phyloP scores from a whole-genome alignment of 2,888 invertebrate genomes.

The Peribatodes rhomboidaria region DNA sequence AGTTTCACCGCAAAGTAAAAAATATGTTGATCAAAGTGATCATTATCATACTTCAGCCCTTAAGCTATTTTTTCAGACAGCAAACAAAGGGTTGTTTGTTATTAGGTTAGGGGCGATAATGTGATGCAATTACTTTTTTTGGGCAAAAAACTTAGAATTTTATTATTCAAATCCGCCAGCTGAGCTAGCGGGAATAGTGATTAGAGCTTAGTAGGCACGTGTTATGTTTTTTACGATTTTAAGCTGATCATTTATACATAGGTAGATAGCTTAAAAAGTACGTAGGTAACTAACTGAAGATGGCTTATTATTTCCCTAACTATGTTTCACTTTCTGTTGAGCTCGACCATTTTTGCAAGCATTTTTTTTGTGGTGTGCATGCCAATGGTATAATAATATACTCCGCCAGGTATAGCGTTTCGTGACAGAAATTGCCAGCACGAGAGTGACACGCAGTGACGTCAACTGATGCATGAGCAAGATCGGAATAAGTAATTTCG shows the following conservation, averaged over 20 bases:
- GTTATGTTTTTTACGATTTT: slow-evolving; percentile 10
- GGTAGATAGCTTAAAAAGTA: neutral
- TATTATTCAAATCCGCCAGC: slow-evolving; percentile 85
- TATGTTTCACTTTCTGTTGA: no score
- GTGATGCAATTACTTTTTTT: slow-evolving; percentile 84
- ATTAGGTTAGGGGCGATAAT: slow-evolving; percentile 86
- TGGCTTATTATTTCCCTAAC: neutral
- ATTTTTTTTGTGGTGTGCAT: no score
- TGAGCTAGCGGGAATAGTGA: slow-evolving; percentile 77
- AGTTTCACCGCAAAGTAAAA: slow-evolving; percentile 4
- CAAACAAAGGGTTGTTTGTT: slow-evolving; percentile 85
- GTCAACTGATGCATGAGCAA: no score
- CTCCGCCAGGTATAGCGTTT: no score
- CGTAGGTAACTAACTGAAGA: neutral
- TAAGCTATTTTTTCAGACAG: slow-evolving; percentile 83
- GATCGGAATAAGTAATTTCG: no score
- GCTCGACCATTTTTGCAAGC: no score
- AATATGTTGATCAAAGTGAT: slow-evolving; percentile 54
- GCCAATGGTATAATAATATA: no score
- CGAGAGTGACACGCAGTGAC: no score
- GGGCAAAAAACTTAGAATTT: slow-evolving; percentile 71
- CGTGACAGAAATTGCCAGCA: no score
- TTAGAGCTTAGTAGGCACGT: slow-evolving; percentile 61
- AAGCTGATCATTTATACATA: neutral
- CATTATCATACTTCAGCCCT: slow-evolving; percentile 86